These are phyloP conservation scores for Brenthis hecate DNA, from an alignment of 2,888 invertebrate genomes.

Conservation along the genomic window DNA sequence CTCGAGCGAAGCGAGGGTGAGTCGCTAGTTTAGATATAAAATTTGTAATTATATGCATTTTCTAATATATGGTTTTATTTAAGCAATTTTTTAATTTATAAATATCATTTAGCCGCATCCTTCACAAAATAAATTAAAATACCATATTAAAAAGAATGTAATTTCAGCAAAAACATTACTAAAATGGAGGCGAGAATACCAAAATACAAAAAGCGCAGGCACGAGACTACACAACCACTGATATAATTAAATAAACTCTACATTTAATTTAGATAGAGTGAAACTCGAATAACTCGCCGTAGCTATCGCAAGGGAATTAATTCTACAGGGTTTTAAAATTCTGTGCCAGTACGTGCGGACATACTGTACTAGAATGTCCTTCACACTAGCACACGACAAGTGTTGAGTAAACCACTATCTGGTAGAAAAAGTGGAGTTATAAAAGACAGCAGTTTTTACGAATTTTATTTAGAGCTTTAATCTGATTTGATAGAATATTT, in stretches of 20 bases:
- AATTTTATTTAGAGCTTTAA: too few species aligned
- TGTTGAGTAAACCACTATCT: too few species aligned
- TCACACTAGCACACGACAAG: neutral
- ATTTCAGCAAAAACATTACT: too few species aligned
- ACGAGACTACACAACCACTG: neutral
- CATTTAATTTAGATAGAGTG: slow-evolving; percentile 4
- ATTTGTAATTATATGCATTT: too few species aligned
- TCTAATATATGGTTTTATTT: too few species aligned
- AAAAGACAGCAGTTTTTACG: neutral
- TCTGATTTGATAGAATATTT: neutral
- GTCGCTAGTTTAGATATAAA: too few species aligned
- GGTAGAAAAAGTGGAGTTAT: neutral
- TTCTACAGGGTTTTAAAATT: slow-evolving; percentile 18
- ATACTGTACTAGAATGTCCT: slow-evolving; percentile 15
- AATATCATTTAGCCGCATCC: too few species aligned
- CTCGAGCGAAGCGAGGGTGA: too few species aligned
- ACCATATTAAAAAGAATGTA: too few species aligned
- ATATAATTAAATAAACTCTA: neutral
- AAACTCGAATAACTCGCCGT: slow-evolving; percentile 3
- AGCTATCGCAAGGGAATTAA: slow-evolving; percentile 4
- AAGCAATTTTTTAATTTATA: too few species aligned
- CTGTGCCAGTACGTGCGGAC: slow-evolving; percentile 11
- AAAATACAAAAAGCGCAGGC: neutral
- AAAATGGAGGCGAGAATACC: too few species aligned
- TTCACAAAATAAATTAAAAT: too few species aligned